phyloP scores from a whole-genome alignment of 2,888 invertebrate genomes.

The Dasypogon diadema region DNA sequence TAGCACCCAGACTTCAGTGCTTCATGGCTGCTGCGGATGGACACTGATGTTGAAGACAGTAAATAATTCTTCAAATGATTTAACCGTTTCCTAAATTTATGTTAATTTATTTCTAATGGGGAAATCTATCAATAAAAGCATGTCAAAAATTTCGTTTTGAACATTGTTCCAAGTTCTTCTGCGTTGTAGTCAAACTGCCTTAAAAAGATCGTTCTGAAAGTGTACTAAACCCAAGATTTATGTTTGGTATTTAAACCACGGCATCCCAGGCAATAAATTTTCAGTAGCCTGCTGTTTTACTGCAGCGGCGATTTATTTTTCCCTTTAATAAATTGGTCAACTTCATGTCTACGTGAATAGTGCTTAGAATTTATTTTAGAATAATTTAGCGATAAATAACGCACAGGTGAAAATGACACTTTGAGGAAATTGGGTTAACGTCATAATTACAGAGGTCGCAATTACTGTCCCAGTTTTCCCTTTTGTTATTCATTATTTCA shows the following conservation, averaged over 20 bases:
- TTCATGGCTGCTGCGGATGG: not conserved
- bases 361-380: not conserved
- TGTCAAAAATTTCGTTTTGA: not conserved
- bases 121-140: conserved; percentile 27
- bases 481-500: too few species aligned
- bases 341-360: not conserved
- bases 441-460: too few species aligned
- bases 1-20: conserved; percentile 3
- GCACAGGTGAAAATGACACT: conserved; percentile 3
- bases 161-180: not conserved
- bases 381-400: conserved; percentile 12
- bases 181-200: too few species aligned
- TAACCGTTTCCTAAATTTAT: conserved; percentile 8
- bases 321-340: conserved; percentile 18
- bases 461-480: too few species aligned
- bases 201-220: too few species aligned
- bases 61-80: conserved; percentile 13
- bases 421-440: too few species aligned
- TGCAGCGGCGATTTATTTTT: conserved; percentile 24
- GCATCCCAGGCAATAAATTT: not conserved
- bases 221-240: too few species aligned
- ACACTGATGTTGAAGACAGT: not conserved
- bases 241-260: not conserved
- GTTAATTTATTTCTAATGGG: conserved; percentile 34
- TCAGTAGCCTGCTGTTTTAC: conserved; percentile 38